These are phyloP conservation scores for Marasmarcha lunaedactyla DNA, from an alignment of 2,888 invertebrate species.

Conservation along the genomic window DNA sequence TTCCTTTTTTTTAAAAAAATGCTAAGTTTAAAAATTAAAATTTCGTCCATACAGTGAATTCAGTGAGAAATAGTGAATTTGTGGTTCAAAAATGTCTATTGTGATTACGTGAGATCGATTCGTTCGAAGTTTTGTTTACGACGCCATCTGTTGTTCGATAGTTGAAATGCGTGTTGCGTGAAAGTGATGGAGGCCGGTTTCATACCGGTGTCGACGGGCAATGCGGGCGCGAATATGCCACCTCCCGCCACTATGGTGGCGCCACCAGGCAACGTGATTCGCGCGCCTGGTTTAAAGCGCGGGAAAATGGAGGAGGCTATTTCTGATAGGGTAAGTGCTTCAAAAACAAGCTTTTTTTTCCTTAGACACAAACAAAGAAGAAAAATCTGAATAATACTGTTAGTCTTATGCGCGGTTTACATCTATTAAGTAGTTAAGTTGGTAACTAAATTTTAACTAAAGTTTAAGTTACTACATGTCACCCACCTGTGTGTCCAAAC, in stretches of 20 bases:
- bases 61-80: constrained; percentile 17
- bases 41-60: constrained; percentile 44
- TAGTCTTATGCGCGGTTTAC: too few species aligned
- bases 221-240: constrained; percentile 25
- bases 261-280: constrained; percentile 74
- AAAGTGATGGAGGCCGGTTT: constrained; percentile 60
- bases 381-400: too few species aligned
- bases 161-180: constrained; percentile 30
- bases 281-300: constrained; percentile 82
- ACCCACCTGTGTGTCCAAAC: too few species aligned
- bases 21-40: constrained; percentile 28
- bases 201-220: constrained; percentile 42
- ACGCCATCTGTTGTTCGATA: constrained; percentile 41
- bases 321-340: constrained; percentile 78
- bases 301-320: constrained; percentile 83
- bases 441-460: too few species aligned
- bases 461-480: too few species aligned
- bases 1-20: constrained; percentile 19
- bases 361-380: not conserved
- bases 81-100: constrained; percentile 15
- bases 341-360: not conserved
- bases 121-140: constrained; percentile 16
- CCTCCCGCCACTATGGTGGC: constrained; percentile 43
- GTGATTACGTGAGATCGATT: constrained; percentile 17
- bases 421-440: too few species aligned